Base-by-base conservation (phyloP, 2,797 vertebrate genomes). In the Crax fasciolata region DNA sequence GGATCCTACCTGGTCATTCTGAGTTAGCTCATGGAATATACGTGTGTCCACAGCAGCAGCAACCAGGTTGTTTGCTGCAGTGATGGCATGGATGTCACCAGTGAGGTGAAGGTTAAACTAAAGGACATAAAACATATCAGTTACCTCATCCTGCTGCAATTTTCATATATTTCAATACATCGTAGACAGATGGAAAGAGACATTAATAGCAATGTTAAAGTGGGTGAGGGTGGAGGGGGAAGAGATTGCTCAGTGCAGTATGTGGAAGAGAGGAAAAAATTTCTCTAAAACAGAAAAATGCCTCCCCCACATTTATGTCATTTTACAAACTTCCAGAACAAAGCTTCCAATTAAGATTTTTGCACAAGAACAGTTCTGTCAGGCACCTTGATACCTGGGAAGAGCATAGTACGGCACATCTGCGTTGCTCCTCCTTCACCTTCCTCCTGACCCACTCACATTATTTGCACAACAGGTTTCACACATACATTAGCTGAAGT, bases 91-190 rank as follows among this genome's bases (percentile, higher is more conserved):
- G 97, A 99, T 99, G 96, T 99, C 99, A 39, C 99, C 99, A 1
- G 99, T 99, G 90, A 99, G 99, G 95, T 99, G 99, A 76, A 99
- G 99, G 97, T 99, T 99, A 97, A 99, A 99, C 99, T 99, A 72
- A 32, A 97, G 93, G 84, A 96, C 74, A 93, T n/a, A 66, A 73
- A 84, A 49, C 44, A 51, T 65, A 95, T 52, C 87, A 55, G 62
- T 95, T 93, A 93, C 80, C 75, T 93, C 93, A 94, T 41, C 44
- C 79, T 90, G 51, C 61, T 91, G 84, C 68, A 85, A 87, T 84
- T 95, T 84, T 97, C 68, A 87, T 90, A 93, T 97, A 91, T 76
- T 94, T 86, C 87, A 92, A 75, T 91, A 93, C 86, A 91, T 67
- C 4, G 54, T 75, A 95, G 93, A 94, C 94, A 96, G 91, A 93